Percentiles rank a stretch among this genome's conserved stretches.
phyloP scores from a whole-genome alignment of 1,140 invertebrate species.

The Acyrthosiphon pisum region DNA sequence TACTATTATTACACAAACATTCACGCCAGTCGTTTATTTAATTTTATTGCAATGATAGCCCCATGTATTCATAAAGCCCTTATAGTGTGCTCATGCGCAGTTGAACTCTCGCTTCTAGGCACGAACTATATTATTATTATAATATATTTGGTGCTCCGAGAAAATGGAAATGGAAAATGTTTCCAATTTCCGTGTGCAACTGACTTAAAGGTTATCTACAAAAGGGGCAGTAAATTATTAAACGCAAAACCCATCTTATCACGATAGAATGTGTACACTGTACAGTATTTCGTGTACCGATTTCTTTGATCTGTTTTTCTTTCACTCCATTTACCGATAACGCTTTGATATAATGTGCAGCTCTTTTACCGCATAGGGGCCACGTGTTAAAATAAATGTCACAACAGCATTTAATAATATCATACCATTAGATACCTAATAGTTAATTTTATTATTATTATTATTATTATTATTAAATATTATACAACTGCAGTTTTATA shows the following conservation, averaged over 20 bases:
- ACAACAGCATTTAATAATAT: neutral
- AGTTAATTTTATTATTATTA: neutral
- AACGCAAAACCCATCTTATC: neutral
- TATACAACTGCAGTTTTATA: neutral
- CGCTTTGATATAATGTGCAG: neutral
- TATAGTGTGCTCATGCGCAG: neutral
- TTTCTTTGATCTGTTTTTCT: conserved; percentile 38
- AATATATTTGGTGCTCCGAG: neutral
- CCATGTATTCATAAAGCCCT: neutral
- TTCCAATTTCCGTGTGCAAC: neutral
- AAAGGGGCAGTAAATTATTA: conserved; percentile 15
- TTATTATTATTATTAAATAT: neutral
- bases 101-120: neutral
- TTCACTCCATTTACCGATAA: neutral
- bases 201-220: neutral
- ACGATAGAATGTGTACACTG: neutral
- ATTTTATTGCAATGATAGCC: neutral
- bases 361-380: neutral
- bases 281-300: neutral
- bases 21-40: neutral
- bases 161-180: conserved; percentile 28
- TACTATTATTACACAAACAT: neutral
- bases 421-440: neutral
- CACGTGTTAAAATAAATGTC: neutral
- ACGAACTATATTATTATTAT: neutral